Percentiles rank a stretch among this genome's conserved stretches.
These are phyloP conservation scores for Idaea straminata DNA, from an alignment of 2,888 invertebrate species.

Conservation along the genomic window DNA sequence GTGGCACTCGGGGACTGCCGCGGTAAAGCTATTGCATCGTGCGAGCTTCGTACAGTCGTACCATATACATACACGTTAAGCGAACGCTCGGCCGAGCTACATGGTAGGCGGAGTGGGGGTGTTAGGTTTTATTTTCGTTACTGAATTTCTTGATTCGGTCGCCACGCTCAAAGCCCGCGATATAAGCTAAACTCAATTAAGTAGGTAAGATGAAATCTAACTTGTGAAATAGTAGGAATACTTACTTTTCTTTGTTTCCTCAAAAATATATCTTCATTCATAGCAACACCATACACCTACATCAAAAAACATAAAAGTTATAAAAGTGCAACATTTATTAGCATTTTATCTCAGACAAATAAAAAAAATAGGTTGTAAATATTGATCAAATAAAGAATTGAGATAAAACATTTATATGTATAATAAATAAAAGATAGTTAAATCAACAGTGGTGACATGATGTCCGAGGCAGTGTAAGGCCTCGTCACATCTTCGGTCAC, in stretches of 20 bases:
- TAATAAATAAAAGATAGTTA: background rate
- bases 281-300: background rate
- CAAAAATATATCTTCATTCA: background rate
- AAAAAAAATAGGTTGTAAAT: background rate
- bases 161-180: too few species aligned
- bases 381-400: background rate
- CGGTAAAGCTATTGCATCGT: too few species aligned
- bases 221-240: too few species aligned
- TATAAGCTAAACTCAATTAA: too few species aligned
- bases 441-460: background rate
- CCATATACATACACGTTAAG: too few species aligned
- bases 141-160: too few species aligned
- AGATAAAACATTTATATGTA: background rate
- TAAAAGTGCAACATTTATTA: background rate
- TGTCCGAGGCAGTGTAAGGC: background rate
- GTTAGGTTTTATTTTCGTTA: too few species aligned
- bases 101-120: too few species aligned
- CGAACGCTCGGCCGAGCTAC: too few species aligned
- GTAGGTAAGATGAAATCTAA: too few species aligned
- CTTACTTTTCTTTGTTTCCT: background rate
- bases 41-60: too few species aligned
- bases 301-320: background rate
- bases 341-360: background rate
- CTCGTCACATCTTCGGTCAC: background rate
- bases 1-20: too few species aligned